phyloP scores from a whole-genome alignment of 1,140 invertebrate species.

The Cyphomyrmex costatus region DNA sequence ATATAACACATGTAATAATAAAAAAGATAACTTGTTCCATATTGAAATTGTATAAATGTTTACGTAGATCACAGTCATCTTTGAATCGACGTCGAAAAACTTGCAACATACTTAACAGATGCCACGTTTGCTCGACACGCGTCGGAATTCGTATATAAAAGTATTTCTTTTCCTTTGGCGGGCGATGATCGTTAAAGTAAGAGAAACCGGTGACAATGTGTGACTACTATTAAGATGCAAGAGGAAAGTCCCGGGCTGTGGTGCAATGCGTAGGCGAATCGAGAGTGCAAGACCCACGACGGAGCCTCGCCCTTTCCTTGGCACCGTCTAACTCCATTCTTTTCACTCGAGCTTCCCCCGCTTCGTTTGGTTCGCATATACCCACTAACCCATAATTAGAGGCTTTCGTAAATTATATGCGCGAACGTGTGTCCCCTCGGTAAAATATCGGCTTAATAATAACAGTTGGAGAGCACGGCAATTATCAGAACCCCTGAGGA shows the following conservation, averaged over 20 bases:
- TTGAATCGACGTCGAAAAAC: constrained; percentile 28
- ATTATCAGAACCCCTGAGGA: constrained; percentile 85
- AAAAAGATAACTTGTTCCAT: background rate
- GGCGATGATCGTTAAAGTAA: constrained; percentile 35
- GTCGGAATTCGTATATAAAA: constrained; percentile 11
- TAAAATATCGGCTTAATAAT: constrained; percentile 87
- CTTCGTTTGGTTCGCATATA: constrained; percentile 67
- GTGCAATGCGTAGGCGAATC: constrained; percentile 84
- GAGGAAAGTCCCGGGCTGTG: constrained; percentile 73
- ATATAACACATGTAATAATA: too few species aligned
- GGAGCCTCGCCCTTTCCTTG: constrained; percentile 84
- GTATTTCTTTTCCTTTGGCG: background rate
- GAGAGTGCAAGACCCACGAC: constrained; percentile 76
- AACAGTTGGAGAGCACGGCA: constrained; percentile 86
- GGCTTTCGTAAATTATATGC: constrained; percentile 87
- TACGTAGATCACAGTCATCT: background rate
- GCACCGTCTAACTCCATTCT: constrained; percentile 73
- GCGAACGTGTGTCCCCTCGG: constrained; percentile 86
- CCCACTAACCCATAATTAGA: constrained; percentile 86
- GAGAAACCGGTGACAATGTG: constrained; percentile 23
- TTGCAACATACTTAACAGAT: background rate
- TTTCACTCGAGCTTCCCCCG: constrained; percentile 73
- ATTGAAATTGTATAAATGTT: background rate
- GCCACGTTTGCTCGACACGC: background rate
- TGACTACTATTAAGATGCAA: constrained; percentile 77